phyloP scores from a whole-genome alignment of 2,797 vertebrate genomes.

The Gastrophryne carolinensis region DNA sequence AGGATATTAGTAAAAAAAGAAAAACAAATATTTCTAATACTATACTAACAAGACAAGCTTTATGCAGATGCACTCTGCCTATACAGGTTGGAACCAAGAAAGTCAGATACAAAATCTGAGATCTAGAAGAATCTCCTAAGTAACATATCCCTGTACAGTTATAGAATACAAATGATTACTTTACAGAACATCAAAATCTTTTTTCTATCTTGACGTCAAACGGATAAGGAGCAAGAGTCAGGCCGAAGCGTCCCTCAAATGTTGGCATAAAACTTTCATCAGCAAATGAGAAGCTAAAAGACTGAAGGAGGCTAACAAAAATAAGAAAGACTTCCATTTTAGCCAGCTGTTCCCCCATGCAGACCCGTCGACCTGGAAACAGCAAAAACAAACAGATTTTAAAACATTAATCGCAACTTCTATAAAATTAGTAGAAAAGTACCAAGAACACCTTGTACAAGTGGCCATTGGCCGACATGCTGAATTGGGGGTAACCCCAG shows the following conservation, averaged over 20 bases:
- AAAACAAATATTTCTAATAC: too few species aligned
- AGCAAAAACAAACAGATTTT: background rate
- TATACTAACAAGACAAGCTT: too few species aligned
- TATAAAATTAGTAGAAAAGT: too few species aligned
- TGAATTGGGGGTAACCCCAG: too few species aligned
- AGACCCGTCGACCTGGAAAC: slow-evolving; percentile 85
- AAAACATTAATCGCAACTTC: background rate
- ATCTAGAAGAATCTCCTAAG: too few species aligned
- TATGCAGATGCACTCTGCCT: too few species aligned
- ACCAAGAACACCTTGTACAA: too few species aligned
- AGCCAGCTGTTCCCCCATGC: slow-evolving; percentile 95
- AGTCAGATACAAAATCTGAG: too few species aligned
- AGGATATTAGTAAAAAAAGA: too few species aligned
- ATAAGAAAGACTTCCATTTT: slow-evolving; percentile 95
- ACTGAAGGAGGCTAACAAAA: slow-evolving; percentile 84
- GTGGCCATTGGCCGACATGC: too few species aligned
- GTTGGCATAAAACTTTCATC: slow-evolving; percentile 71
- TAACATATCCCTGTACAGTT: background rate
- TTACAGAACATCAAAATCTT: slow-evolving; percentile 51
- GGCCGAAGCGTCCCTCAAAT: slow-evolving; percentile 84
- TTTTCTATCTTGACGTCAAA: slow-evolving; percentile 74
- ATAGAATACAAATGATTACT: background rate
- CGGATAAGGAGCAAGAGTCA: slow-evolving; percentile 84
- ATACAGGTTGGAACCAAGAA: too few species aligned
- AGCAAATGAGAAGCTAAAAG: slow-evolving; percentile 80